Conservation (phyloP, 1,140 invertebrate genomes). For the Drosophila kurseongensis region DNA sequence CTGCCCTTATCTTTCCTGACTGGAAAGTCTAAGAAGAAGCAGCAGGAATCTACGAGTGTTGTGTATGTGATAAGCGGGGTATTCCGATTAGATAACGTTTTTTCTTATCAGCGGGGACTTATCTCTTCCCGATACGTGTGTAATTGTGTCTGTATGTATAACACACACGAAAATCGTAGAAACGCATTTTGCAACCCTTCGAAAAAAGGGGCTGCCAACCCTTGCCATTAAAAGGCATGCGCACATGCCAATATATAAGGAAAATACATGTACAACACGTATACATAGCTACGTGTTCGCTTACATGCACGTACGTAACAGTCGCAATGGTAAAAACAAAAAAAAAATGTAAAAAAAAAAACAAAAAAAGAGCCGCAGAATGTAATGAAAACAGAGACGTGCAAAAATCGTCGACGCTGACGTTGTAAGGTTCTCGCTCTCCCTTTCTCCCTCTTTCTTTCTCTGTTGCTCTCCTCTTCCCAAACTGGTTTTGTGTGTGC, state of each 20-base stretch:
- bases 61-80: slow-evolving; percentile 20
- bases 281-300: slow-evolving; percentile 12
- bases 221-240: slow-evolving; percentile 69
- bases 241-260: slow-evolving; percentile 39
- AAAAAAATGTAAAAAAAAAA: slow-evolving; percentile 12
- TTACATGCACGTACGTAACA: slow-evolving; percentile 48
- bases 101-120: slow-evolving; percentile 31
- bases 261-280: slow-evolving; percentile 1
- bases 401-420: slow-evolving; percentile 64
- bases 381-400: slow-evolving; percentile 81
- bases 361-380: slow-evolving; percentile 61
- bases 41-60: background rate
- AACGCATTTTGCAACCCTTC: slow-evolving; percentile 72
- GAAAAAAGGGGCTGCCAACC: slow-evolving; percentile 57
- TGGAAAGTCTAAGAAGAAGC: slow-evolving; percentile 1
- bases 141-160: slow-evolving; percentile 37
- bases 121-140: slow-evolving; percentile 34
- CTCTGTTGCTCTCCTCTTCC: slow-evolving; percentile 8
- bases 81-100: slow-evolving; percentile 34
- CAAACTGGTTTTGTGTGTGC: slow-evolving; percentile 48
- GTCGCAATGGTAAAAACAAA: slow-evolving; percentile 33
- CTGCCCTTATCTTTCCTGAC: slow-evolving; percentile 29
- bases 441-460: slow-evolving; percentile 5
- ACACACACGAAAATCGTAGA: slow-evolving; percentile 21
- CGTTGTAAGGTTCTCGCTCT: slow-evolving; percentile 38